Base-by-base conservation (phyloP, 2,888 invertebrate genomes). In the Eugnorisma glareosa region DNA sequence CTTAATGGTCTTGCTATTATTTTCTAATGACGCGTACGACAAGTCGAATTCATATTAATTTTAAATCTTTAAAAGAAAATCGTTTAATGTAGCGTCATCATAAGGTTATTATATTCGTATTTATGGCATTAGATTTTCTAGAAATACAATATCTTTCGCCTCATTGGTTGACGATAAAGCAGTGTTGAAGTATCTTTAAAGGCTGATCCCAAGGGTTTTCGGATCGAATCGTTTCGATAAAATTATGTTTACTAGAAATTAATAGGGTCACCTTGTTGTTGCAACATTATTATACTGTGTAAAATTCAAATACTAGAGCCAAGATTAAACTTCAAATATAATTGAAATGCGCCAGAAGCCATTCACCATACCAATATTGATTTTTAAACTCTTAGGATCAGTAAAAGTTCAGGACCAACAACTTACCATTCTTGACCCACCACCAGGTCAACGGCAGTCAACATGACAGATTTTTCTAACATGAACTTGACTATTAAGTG, bases 11-110 rank as follows among this genome's bases (percentile, higher is more conserved):
- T 87, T 88, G 73, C 79, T 85, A 93, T 94, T 92, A 89, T 89
- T 87, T 90, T 92, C 85, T 90, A 94, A 95, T 95, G 93, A 92
- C 83, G 90, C 93, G 92, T 92, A 86, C 80, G 88, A 89, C 86
- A 85, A 86, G 82, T 86, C 83, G 74, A 76, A 87, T 75, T 84
- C 73, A 57, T 82, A 82, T 83, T 81, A 31, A 69, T 83, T 67
- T 83, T 35, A 70, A 67, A 81, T 75, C 35, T 67, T 61, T 82
- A 24, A 40, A 37, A 54, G 66, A 63, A 75, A 28, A 77, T 71
- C 31, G 66, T 77, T 75, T 68, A 77, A 75, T 73, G 70, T 61
- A 61, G 86, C 75, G 35, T 70, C 24, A 45, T 59, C 13, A 35
- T 63, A 51, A 31, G 15, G 35, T 73, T 79, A 54, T 73, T 43